These are phyloP conservation scores for Caenorhabditis doughertyi DNA, from an alignment of 2,888 invertebrate genomes.

Conservation along the genomic window DNA sequence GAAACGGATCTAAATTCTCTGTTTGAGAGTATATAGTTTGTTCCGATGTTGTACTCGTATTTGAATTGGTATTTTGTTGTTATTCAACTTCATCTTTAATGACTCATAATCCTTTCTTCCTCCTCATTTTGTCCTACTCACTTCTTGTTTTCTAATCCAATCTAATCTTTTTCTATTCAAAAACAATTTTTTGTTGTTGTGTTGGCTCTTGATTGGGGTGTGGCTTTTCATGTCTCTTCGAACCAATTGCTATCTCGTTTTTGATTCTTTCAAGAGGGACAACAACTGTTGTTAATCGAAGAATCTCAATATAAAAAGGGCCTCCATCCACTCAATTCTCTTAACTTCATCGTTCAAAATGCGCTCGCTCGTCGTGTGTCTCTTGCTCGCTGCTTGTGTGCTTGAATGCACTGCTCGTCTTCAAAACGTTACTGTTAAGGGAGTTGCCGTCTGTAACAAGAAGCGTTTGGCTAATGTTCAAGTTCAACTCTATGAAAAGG, in stretches of 20 bases:
- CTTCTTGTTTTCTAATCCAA: slow-evolving; percentile 12
- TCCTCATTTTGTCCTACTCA: not conserved
- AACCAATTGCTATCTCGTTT: slow-evolving; percentile 64
- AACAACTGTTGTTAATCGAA: slow-evolving; percentile 65
- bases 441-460: slow-evolving; percentile 76
- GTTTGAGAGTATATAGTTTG: too few species aligned
- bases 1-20: too few species aligned
- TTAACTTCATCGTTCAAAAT: slow-evolving; percentile 39
- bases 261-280: slow-evolving; percentile 31
- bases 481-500: slow-evolving; percentile 74
- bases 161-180: slow-evolving; percentile 45
- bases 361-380: slow-evolving; percentile 51
- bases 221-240: slow-evolving; percentile 27
- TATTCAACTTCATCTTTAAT: not conserved
- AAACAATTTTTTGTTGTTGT: slow-evolving; percentile 27
- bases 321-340: not conserved
- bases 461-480: slow-evolving; percentile 70
- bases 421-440: slow-evolving; percentile 73
- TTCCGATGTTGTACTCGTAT: too few species aligned
- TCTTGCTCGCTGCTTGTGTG: slow-evolving; percentile 50
- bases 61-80: not conserved
- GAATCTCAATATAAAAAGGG: slow-evolving; percentile 66
- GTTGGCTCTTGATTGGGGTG: slow-evolving; percentile 15
- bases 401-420: slow-evolving; percentile 64
- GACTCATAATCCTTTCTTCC: slow-evolving; percentile 5